Evolutionary conservation across 92 coral and sea anemone species (phyloP), one percentile per base, ranked within the genome.

Genomic region (Bergia sp.): DNA sequence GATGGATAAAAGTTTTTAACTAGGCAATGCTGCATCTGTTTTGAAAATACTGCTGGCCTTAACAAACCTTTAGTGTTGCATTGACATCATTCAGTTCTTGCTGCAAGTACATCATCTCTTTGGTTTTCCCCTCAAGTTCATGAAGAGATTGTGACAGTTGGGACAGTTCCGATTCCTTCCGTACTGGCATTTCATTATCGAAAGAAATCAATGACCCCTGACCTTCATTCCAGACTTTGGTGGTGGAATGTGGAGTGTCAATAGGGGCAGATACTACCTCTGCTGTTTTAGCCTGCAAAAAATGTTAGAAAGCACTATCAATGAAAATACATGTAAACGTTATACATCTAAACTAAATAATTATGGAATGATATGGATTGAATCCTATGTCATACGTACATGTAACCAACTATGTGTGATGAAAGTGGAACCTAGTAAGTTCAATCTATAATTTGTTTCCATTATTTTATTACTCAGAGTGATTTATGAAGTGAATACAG

Each of bases 21-120:
- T 61, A 61, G 3, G 69, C 69, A 61, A 4, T 61, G 69, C 20
- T 61, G 29, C 7, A 61, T 61, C n/a, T 61, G 23, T 18, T 61
- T 61, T 29, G 29, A 29, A 16, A 61, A 12, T 61, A 61, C 67
- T 23, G 1, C 3, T n/a, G 55, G 77, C 37, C 20, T 10, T 2
- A 67, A 44, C 82, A 18, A 81, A 96, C 98, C 98, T 97, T 97
- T 8, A 97, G 84, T 8, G 96, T 89, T 4, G 96, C 98, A 97
- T 94, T 94, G 40, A 95, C 90, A 91, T 97, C 99, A 90, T 94
- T 97, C 58, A 97, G 65, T 44, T 97, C 99, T 49, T 94, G 98
- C 74, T 97, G 99, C 49, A 96, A 88, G 50, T 95, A 93, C 53
- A 97, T 81, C 78, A 94, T 93, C 65, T 97, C 99, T 49, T 95